These are phyloP conservation scores for Zoanthus gigantus DNA, from an alignment of 92 coral and sea anemone genomes.

Conservation along the genomic window DNA sequence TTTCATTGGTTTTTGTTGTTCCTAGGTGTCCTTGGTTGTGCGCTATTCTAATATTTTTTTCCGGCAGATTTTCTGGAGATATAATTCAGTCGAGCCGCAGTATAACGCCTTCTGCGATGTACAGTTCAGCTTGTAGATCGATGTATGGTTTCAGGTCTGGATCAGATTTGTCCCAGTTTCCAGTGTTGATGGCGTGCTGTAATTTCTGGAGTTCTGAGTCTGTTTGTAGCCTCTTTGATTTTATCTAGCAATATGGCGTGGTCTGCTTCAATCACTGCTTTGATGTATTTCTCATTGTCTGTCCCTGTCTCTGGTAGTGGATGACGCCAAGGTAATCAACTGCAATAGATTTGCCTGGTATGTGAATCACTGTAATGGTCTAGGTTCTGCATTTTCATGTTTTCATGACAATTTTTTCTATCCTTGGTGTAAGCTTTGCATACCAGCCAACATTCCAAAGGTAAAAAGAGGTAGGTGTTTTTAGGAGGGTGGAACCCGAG, in stretches of 20 bases:
- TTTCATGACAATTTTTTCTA: too few relatives aligned
- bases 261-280: conserved; percentile 55
- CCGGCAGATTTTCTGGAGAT: conserved; percentile 49
- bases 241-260: conserved; percentile 69
- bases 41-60: conserved; percentile 54
- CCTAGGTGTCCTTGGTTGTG: conserved; percentile 76
- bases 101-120: conserved; percentile 56
- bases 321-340: too few relatives aligned
- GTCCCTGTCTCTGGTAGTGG: neutral
- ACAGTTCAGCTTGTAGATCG: conserved; percentile 53
- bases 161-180: too few relatives aligned
- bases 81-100: conserved; percentile 57
- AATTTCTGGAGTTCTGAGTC: too few relatives aligned
- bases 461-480: too few relatives aligned
- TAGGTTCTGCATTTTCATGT: too few relatives aligned
- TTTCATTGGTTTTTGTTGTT: conserved; percentile 68
- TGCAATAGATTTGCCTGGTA: too few relatives aligned
- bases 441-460: too few relatives aligned
- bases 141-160: conserved; percentile 13
- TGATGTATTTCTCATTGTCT: conserved; percentile 52
- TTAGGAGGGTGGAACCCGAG: too few relatives aligned
- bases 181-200: too few relatives aligned
- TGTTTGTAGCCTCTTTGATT: conserved; percentile 48
- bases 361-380: too few relatives aligned
- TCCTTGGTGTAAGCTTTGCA: too few relatives aligned